Base-by-base conservation (phyloP, 2,797 vertebrate species). In the Knipowitschia caucasica region DNA sequence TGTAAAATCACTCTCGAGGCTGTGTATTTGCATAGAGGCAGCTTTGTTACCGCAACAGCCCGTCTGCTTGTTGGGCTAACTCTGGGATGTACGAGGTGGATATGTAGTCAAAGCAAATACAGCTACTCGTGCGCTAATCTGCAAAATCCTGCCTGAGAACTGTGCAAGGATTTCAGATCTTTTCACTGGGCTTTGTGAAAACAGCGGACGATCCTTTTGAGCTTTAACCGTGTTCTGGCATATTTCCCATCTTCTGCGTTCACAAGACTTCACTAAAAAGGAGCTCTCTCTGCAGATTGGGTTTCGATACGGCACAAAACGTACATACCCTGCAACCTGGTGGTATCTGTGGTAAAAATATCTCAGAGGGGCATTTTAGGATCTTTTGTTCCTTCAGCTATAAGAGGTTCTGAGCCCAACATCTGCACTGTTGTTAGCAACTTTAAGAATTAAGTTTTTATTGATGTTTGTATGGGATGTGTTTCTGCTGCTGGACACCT, bases 181-280 rank as follows among this genome's bases (percentile, higher is more conserved):
- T 71, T 46, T 68, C 57, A 66, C 57, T 35, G 17, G 17, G 18
- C 12, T 44, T 30, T 55, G 61, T 47, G 56, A 73, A 45, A 69
- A 69, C 66, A 31, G 26, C 31, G 49, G 53, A 60, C 77, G 73
- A 69, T 58, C 56, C 49, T 80, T 47, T 0, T 11, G n/a, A 23
- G 17, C 4, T 36, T 20, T 34, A 34, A 51, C 43, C 59, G 29
- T 38, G 62, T 74, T 80, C 74, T 72, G 56, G 60, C 60, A 59
- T 62, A 78, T 73, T 77, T 73, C 65, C 60, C 50, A 67, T 82
- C 80, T 75, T 54, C 56, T 53, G 59, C 72, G 23, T 60, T 77
- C 56, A 70, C 74, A 81, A 64, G 67, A 74, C 64, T 69, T 58
- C 49, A 44, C 45, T 52, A 55, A 58, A 9, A 53, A 57, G 42